Percentiles rank a stretch among this genome's conserved stretches.
Conservation (phyloP, 2,113 vertebrate species). For the Heterocephalus glaber region DNA sequence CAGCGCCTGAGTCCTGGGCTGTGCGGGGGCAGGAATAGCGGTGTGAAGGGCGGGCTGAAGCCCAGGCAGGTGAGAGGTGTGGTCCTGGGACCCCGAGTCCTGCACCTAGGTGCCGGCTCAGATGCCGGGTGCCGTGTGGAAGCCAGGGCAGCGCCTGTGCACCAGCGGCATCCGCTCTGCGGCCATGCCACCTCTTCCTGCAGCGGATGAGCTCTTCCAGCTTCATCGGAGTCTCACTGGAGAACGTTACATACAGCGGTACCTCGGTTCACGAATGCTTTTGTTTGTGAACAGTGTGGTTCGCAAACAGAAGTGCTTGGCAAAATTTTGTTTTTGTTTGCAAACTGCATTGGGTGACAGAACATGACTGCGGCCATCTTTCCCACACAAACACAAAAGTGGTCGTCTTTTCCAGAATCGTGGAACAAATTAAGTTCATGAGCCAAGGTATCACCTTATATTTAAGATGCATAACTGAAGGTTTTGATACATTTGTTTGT, state of each 20-base stretch:
- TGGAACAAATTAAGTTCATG: not conserved
- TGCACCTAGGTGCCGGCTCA: not conserved
- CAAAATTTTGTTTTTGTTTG: too few relatives aligned
- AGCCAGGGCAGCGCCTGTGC: not conserved
- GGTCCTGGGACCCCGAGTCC: too few relatives aligned
- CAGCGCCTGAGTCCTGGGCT: not conserved
- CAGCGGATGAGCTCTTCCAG: too few relatives aligned
- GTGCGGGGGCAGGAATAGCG: fast-evolving
- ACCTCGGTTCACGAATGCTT: not conserved
- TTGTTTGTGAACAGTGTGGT: not conserved
- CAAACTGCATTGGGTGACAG: not conserved
- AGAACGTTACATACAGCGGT: too few relatives aligned
- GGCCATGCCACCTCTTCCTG: not conserved
- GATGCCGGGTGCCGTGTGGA: too few relatives aligned
- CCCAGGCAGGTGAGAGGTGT: not conserved
- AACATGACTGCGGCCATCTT: too few relatives aligned
- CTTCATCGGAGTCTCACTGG: not conserved
- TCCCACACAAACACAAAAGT: not conserved
- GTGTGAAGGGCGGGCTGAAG: not conserved
- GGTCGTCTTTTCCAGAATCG: not conserved
- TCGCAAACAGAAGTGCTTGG: too few relatives aligned
- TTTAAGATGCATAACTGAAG: not conserved
- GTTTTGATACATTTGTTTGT: not conserved
- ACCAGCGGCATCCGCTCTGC: not conserved
- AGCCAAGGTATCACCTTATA: too few relatives aligned